Conservation (phyloP, 2,113 vertebrate genomes). For the Brachypteracias leptosomus region DNA sequence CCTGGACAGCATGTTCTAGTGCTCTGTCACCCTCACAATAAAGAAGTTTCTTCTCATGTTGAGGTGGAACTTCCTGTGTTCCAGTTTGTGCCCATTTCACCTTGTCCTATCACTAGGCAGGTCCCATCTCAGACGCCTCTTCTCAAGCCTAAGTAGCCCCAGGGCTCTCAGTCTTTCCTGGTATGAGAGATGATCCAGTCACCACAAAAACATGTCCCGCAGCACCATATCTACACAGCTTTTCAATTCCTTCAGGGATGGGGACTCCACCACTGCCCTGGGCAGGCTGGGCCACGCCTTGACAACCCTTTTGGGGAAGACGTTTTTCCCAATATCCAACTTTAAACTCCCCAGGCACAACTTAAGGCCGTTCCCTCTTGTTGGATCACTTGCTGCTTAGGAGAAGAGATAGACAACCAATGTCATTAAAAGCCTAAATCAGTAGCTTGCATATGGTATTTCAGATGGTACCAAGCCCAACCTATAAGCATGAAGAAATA, state of each 20-base stretch:
- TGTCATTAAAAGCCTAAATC: not conserved
- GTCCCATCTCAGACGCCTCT: too few species aligned
- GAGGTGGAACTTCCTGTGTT: too few species aligned
- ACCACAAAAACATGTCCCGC: not conserved
- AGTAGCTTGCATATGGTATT: not conserved
- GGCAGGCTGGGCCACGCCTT: not conserved
- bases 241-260: not conserved
- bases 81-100: too few species aligned
- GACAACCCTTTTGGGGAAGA: not conserved
- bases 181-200: too few species aligned
- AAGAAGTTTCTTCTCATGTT: too few species aligned
- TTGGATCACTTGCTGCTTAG: not conserved
- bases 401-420: not conserved
- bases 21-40: too few species aligned
- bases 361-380: not conserved
- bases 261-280: not conserved
- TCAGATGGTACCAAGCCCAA: not conserved
- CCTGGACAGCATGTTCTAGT: too few species aligned
- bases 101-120: too few species aligned
- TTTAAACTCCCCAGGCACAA: not conserved
- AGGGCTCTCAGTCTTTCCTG: too few species aligned
- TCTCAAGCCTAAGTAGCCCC: too few species aligned
- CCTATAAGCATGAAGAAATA: not conserved
- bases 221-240: not conserved
- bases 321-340: not conserved